A percentile compares a stretch with the other conserved stretches of the same genome.
phyloP scores from a whole-genome alignment of 2,888 invertebrate genomes.

The Gnatocerus cornutus region DNA sequence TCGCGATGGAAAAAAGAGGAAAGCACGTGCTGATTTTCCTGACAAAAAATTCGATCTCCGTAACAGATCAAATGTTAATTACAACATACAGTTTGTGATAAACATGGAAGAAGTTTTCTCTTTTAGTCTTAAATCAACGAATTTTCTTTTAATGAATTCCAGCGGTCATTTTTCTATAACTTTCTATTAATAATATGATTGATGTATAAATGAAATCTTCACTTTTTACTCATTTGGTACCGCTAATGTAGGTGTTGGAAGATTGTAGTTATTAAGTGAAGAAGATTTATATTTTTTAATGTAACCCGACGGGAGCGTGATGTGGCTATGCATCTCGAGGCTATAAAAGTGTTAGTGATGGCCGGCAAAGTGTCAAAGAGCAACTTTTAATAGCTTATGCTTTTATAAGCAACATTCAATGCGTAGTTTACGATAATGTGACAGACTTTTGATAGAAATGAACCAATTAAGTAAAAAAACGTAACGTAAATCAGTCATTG shows the following conservation, averaged over 20 bases:
- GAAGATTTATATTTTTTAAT: slow-evolving; percentile 16
- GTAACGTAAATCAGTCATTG: slow-evolving; percentile 26
- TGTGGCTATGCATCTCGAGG: slow-evolving; percentile 14
- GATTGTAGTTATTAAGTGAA: slow-evolving; percentile 25
- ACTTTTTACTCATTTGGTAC: slow-evolving; percentile 26
- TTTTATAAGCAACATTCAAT: too few relatives aligned
- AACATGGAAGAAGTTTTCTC: neutral
- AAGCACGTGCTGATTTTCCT: slow-evolving; percentile 25
- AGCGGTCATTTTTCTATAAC: slow-evolving; percentile 19
- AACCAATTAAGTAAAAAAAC: slow-evolving; percentile 3
- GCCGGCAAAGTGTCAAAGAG: slow-evolving; percentile 4
- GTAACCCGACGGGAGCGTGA: slow-evolving; percentile 12
- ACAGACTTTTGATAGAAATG: too few relatives aligned
- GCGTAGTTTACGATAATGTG: too few relatives aligned
- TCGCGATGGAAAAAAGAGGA: slow-evolving; percentile 11
- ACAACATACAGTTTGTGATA: neutral
- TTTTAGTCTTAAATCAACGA: neutral
- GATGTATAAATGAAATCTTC: slow-evolving; percentile 20
- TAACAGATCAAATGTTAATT: neutral
- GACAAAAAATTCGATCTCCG: slow-evolving; percentile 3
- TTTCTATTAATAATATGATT: slow-evolving; percentile 33
- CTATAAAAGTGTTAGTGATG: slow-evolving; percentile 13
- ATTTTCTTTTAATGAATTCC: slow-evolving; percentile 8
- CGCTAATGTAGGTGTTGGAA: slow-evolving; percentile 23
- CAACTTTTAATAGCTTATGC: neutral